These are phyloP conservation scores for Actinernus sp. DNA, from an alignment of 92 coral and sea anemone species.

Conservation along the genomic window DNA sequence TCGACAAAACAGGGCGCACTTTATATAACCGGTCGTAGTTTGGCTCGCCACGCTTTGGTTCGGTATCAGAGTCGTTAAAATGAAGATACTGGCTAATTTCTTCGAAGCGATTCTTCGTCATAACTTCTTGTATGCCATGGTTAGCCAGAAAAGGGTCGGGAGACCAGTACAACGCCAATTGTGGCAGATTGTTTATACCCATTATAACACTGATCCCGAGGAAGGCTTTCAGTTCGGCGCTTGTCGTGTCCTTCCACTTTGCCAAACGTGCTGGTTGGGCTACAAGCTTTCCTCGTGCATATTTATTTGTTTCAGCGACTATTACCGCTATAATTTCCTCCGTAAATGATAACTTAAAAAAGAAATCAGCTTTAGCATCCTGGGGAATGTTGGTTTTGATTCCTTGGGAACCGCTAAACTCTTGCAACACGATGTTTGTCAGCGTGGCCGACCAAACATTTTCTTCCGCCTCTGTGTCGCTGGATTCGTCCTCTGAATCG, in stretches of 20 bases:
- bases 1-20: constrained; percentile 21
- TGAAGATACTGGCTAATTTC: constrained; percentile 46
- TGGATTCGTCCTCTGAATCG: neutral
- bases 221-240: constrained; percentile 4
- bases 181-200: constrained; percentile 53
- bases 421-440: constrained; percentile 1
- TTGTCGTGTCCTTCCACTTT: neutral
- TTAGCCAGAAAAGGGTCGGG: constrained; percentile 35
- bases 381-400: constrained; percentile 1
- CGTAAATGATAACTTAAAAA: neutral
- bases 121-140: constrained; percentile 27
- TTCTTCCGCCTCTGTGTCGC: constrained; percentile 3
- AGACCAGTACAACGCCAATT: constrained; percentile 51
- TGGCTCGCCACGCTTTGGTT: constrained; percentile 34
- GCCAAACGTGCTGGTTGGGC: neutral
- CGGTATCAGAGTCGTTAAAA: constrained; percentile 37
- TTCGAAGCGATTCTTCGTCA: constrained; percentile 45
- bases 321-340: neutral
- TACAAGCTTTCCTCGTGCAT: constrained; percentile 6
- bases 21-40: constrained; percentile 60
- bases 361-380: constrained; percentile 1
- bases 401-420: constrained; percentile 2
- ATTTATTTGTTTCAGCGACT: constrained; percentile 4
- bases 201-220: constrained; percentile 9
- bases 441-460: constrained; percentile 2